These are phyloP conservation scores for Cyprinodon diabolis DNA, from an alignment of 2,797 vertebrate genomes.

Conservation along the genomic window DNA sequence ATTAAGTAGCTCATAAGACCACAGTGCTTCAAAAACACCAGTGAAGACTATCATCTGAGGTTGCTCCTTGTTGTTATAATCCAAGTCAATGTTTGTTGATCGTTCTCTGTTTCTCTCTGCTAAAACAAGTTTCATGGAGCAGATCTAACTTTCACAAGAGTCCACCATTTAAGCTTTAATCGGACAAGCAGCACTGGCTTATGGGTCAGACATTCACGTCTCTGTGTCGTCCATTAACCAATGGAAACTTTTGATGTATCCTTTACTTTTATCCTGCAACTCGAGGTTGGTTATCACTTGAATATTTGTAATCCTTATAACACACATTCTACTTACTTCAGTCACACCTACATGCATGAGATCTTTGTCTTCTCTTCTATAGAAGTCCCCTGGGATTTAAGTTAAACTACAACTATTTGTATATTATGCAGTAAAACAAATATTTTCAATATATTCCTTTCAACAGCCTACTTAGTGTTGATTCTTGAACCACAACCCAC, in stretches of 20 bases:
- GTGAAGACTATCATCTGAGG: background rate
- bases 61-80: background rate
- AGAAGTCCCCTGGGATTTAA: background rate
- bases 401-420: background rate
- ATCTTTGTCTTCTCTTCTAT: background rate
- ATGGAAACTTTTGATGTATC: too few relatives aligned
- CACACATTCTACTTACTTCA: background rate
- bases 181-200: too few relatives aligned
- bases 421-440: background rate
- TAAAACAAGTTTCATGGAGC: background rate
- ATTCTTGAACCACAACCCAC: background rate
- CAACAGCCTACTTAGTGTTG: background rate
- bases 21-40: background rate
- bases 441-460: background rate
- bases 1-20: background rate
- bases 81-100: background rate
- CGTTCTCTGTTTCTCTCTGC: background rate
- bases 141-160: background rate
- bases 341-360: background rate
- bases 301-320: too few relatives aligned
- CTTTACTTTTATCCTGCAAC: too few relatives aligned
- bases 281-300: too few relatives aligned
- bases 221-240: too few relatives aligned
- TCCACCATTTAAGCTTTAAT: too few relatives aligned
- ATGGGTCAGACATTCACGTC: too few relatives aligned